Conservation (phyloP, 2,888 invertebrate genomes). For the Elegia similella region DNA sequence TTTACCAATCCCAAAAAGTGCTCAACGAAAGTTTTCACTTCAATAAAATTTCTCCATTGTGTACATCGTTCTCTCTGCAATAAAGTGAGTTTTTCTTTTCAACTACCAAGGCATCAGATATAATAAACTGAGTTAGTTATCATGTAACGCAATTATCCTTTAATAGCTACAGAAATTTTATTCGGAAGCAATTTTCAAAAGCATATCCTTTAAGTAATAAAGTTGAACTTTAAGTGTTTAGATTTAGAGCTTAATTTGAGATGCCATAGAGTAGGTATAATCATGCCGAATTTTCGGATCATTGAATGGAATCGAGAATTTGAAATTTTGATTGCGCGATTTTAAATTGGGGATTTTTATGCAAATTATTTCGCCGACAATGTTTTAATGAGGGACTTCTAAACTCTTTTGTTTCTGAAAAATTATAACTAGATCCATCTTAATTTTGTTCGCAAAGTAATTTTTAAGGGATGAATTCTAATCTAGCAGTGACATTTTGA, state of each 20-base stretch:
- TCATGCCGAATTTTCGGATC: not conserved
- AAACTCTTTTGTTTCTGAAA: not conserved
- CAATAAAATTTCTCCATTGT: slow-evolving; percentile 16
- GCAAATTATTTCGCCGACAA: not conserved
- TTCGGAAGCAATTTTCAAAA: not conserved
- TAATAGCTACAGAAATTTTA: not conserved
- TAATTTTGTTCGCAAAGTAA: not conserved
- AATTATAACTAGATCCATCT: not conserved
- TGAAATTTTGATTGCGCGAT: not conserved
- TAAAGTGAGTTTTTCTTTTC: slow-evolving; percentile 36
- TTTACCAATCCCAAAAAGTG: no score
- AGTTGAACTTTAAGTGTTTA: not conserved
- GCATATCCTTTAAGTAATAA: not conserved
- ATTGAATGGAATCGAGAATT: not conserved
- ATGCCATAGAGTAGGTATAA: not conserved
- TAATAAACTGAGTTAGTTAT: slow-evolving; percentile 9
- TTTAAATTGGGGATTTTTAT: not conserved
- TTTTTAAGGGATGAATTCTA: no score
- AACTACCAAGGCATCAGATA: slow-evolving; percentile 14
- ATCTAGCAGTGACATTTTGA: no score
- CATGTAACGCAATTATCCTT: slow-evolving; percentile 4
- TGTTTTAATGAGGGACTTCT: not conserved
- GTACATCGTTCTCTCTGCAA: slow-evolving; percentile 16
- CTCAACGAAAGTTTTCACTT: no score
- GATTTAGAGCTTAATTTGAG: not conserved